Evolutionary conservation across 2,797 vertebrate species (phyloP).

Genomic region (Phyllotis vaccarum): DNA sequence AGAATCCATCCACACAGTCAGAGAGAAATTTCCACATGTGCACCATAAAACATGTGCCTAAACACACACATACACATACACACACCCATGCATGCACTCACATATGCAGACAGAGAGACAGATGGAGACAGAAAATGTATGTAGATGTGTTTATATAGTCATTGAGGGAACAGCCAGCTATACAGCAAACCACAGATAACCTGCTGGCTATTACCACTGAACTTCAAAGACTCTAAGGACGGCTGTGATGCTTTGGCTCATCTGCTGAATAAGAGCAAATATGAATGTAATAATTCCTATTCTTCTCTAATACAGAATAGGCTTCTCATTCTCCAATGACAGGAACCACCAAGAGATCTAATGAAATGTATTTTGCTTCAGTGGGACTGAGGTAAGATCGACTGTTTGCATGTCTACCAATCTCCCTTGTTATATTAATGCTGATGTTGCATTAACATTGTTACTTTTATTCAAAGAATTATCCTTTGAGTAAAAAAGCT

Average conservation of each 20-base stretch:
- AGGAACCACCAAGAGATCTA: background rate
- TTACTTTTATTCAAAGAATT: too few relatives aligned
- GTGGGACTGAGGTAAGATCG: background rate
- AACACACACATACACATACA: background rate
- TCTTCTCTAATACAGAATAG: background rate
- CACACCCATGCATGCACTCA: background rate
- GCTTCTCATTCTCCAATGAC: background rate
- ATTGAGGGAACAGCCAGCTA: background rate
- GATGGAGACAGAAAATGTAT: background rate
- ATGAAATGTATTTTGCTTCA: background rate
- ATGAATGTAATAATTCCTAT: background rate
- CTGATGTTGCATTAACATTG: too few relatives aligned
- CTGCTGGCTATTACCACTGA: background rate
- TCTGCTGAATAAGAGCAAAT: background rate
- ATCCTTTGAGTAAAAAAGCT: background rate
- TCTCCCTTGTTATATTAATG: background rate
- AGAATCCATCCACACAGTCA: background rate
- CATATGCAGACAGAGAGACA: too few relatives aligned
- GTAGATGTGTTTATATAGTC: background rate
- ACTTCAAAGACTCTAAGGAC: background rate
- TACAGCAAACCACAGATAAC: background rate
- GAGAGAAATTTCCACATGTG: background rate
- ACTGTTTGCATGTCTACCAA: background rate
- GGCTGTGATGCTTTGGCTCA: background rate
- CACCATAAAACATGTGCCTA: background rate